Base-by-base conservation (phyloP, 2,797 vertebrate species). In the Triplophysa bombifrons region DNA sequence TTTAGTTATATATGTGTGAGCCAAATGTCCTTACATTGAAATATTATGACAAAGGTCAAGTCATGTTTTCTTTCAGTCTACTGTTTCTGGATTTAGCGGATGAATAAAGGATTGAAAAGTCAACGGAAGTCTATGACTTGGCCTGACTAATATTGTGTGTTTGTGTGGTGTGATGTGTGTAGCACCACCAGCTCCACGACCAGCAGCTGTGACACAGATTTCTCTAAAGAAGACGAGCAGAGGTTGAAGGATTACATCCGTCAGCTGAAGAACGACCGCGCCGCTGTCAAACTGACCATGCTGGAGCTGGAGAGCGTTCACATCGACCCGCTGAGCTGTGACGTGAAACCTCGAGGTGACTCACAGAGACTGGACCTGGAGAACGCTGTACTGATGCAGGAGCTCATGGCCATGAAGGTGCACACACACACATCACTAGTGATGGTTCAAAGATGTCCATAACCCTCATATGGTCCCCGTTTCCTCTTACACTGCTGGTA, bases 321-420 rank as follows among this genome's bases (percentile, higher is more conserved):
- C 88, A 93, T 95, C 3, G 95, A 96, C 84, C 94, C 95, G 0
- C 92, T 96, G 68, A 95, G 93, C 86, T 94, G 92, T 8, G 95
- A 96, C 0, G 88, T 93, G 81, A 95, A 94, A 85, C 93, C 95
- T 13, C 91, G 93, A 19, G 93, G 93, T 41, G 95, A 96, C 88
- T 93, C 91, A 38, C 94, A 96, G 86, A 87, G 95, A 72, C 93
- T 96, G 34, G 95, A 96, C 83, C 89, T 96, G 76, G 95, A 96
- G 89, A 96, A 96, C 5, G 95, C 95, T 0, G 95, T 96, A 65
- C 89, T 96, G 78, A 95, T 96, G 95, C 95, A 96, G 85, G 95
- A 96, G 81, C 94, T 96, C 72, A 96, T 96, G 95, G 95, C 95
- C 86, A 96, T 96, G 95, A 96, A 96, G 95, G 95, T 95, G 87